phyloP scores from a whole-genome alignment of 2,888 invertebrate species.

The Atethmia centrago region DNA sequence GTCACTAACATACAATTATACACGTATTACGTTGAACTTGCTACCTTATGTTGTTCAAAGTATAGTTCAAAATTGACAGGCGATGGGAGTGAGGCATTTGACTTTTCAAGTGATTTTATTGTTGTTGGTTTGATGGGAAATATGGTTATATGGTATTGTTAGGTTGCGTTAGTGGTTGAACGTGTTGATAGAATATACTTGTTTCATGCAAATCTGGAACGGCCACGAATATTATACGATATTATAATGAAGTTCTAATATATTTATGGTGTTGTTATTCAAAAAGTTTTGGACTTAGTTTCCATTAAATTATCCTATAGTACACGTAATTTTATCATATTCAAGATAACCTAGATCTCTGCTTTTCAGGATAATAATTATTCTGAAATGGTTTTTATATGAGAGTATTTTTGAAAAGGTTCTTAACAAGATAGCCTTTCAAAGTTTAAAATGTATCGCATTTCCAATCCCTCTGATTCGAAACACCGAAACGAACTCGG shows the following conservation, averaged over 20 bases:
- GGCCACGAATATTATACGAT: constrained; percentile 28
- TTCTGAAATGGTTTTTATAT: not conserved
- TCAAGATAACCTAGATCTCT: not conserved
- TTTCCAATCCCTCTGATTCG: constrained; percentile 4
- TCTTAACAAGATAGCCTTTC: not conserved
- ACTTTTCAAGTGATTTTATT: constrained; percentile 32
- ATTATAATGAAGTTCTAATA: constrained; percentile 13
- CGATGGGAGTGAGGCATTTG: constrained; percentile 5
- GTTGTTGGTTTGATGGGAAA: not conserved
- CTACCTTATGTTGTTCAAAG: not conserved
- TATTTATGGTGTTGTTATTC: constrained; percentile 12
- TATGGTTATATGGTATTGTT: constrained; percentile 16
- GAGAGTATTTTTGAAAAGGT: not conserved
- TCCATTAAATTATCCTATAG: not conserved
- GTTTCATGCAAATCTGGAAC: constrained; percentile 27
- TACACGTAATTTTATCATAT: not conserved
- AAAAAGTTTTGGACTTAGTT: constrained; percentile 18
- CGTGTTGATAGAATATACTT: not conserved
- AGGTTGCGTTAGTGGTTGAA: not conserved
- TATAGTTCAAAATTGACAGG: constrained; percentile 18
- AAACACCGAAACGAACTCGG: constrained; percentile 1
- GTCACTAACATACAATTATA: constrained; percentile 29
- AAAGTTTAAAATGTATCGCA: not conserved
- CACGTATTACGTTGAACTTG: constrained; percentile 3
- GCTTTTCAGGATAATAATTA: not conserved